Base-by-base conservation (phyloP, 1,140 invertebrate genomes). In the Trissolcus basalis region DNA sequence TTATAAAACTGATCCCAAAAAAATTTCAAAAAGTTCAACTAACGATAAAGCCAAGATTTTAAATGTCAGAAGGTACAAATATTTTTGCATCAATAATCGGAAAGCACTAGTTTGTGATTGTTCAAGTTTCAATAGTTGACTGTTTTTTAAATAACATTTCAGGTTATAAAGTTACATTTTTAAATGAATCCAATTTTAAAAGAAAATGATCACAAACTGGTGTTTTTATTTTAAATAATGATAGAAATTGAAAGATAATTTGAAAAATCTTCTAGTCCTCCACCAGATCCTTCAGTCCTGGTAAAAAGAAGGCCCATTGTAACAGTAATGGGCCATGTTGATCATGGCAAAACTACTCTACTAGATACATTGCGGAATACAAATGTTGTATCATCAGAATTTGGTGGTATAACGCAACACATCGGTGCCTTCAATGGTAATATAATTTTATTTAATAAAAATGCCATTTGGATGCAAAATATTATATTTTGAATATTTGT, bases 321-420 rank as follows among this genome's bases (percentile, higher is more conserved):
- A 0, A 98, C 98, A 4, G 96, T 99, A 11, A 99, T 99, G 98
- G 98, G 98, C 0, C 98, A 99, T 89, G 97, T 99, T 1, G 98
- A 99, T 91, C 98, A 99, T 90, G 98, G 98, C 1, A 99, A 99
- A 91, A 99, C 98, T 4, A 99, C 98, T 3, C 89, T 99, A 3
- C 87, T 99, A 6, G 98, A 99, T 89, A 90, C 94, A 0, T 87
- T 99, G 13, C 88, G 98, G 58, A 91, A 97, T 55, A 93, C 96
- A 0, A 91, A 93, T 63, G 93, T 99, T 39, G 97, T 97, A 0
- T 91, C 93, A 13, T 90, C 92, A 36, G 98, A 99, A 90, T 98
- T 97, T 89, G 98, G 98, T n/a, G 98, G 98, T 12, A 99, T 99
- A 44, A 99, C 98, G 0, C 98, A 99, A 87, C 98, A 99, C 86